Base-by-base conservation (phyloP, 2,888 invertebrate genomes). In the Andricus curvator region DNA sequence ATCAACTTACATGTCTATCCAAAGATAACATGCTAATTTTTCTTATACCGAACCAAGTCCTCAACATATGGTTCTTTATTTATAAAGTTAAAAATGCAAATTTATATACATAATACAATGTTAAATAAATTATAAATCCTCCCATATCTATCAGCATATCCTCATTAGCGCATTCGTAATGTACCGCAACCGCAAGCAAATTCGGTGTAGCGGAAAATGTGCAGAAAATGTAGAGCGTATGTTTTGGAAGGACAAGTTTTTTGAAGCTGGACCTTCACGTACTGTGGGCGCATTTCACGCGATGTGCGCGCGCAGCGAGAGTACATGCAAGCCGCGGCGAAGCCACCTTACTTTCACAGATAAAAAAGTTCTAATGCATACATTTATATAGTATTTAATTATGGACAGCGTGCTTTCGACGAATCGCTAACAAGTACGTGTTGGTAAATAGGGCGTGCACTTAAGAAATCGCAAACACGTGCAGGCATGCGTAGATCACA, bases 391-490 rank as follows among this genome's bases (percentile, higher is more conserved):
- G 51, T 74, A 56, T 56, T 74, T 74, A 74, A 74, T 74, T 74
- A 74, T 74, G 74, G 56, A 56, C 56, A 74, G 33, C 33, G 33
- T n/a, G 33, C 33, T 74, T 56, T 74, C 74, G 56, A 74, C 74
- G 74, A 56, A 74, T 74, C 74, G 33, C 74, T 33, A 33, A 33
- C 74, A 74, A 74, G 74, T 74, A 56, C 56, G 74, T 74, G 74
- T 74, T 74, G n/a, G 74, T 74, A 74, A 56, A 74, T 74, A 74
- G 74, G 74, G 74, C 74, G 74, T 74, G 56, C 74, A 74, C 74
- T 74, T 74, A 56, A 74, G 74, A 74, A 74, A 74, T 74, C 51
- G 74, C 74, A 74, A 37, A 74, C 74, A 74, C 51, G 74, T 74
- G 56, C 56, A 56, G 33, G 56, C 74, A 74, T 74, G 74, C 74